phyloP scores from a whole-genome alignment of 2,888 invertebrate species.

The Brenthis ino region DNA sequence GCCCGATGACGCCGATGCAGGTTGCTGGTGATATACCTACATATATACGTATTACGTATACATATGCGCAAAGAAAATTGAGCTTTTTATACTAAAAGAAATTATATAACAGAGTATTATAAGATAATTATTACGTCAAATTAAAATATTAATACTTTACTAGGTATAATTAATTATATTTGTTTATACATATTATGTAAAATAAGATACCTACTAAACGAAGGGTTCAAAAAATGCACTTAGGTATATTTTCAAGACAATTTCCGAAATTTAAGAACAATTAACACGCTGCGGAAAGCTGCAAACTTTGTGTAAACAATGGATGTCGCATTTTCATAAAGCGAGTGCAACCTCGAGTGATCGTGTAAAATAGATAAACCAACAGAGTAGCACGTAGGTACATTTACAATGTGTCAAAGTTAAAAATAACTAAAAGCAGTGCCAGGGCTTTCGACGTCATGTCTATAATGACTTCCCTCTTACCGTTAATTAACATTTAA shows the following conservation, averaged over 20 bases:
- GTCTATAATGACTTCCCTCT: conserved; percentile 54
- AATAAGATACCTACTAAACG: too few species aligned
- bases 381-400: conserved; percentile 5
- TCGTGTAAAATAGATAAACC: not conserved
- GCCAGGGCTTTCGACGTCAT: conserved; percentile 52
- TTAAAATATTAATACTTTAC: too few species aligned
- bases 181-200: too few species aligned
- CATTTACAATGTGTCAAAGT: conserved; percentile 24
- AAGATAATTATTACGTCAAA: too few species aligned
- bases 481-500: conserved; percentile 68
- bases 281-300: not conserved
- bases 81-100: too few species aligned
- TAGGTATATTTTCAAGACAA: not conserved
- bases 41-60: too few species aligned
- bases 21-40: too few species aligned
- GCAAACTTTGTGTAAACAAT: not conserved
- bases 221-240: too few species aligned
- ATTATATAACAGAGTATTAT: too few species aligned
- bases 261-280: not conserved
- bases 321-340: not conserved
- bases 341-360: not conserved
- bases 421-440: conserved; percentile 40
- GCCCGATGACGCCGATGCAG: too few species aligned
- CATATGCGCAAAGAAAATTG: too few species aligned
- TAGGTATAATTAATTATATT: too few species aligned